Evolutionary conservation across 1,140 invertebrate genomes (phyloP).

Genomic region (Pentalonia nigronervosa): DNA sequence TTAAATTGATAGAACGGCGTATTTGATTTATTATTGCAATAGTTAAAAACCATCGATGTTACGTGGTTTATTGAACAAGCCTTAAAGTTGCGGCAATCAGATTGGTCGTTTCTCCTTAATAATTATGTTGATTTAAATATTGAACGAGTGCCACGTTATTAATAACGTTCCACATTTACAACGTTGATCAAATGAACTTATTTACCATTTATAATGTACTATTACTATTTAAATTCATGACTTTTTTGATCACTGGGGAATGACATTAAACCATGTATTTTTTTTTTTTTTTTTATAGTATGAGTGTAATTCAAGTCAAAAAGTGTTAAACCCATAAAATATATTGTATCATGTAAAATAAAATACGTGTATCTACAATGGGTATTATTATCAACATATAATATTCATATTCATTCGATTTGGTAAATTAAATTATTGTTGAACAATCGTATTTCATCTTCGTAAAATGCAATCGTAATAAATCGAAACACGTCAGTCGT

Average conservation of each 20-base stretch:
- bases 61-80: background rate
- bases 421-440: background rate
- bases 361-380: background rate
- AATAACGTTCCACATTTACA: background rate
- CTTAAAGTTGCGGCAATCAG: background rate
- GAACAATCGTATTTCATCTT: background rate
- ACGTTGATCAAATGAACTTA: background rate
- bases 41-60: background rate
- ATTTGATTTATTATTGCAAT: background rate
- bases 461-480: background rate
- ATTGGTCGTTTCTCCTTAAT: background rate
- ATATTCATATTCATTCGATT: background rate
- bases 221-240: slow-evolving; percentile 17
- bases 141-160: background rate
- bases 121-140: background rate
- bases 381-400: background rate
- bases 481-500: slow-evolving; percentile 2
- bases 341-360: background rate
- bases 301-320: background rate
- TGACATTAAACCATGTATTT: background rate
- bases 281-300: background rate
- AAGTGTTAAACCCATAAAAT: background rate
- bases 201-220: slow-evolving; percentile 9
- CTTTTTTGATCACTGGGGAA: background rate
- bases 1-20: background rate